These are phyloP conservation scores for Lepidotrigona ventralis DNA, from an alignment of 1,140 invertebrate genomes.

Conservation along the genomic window DNA sequence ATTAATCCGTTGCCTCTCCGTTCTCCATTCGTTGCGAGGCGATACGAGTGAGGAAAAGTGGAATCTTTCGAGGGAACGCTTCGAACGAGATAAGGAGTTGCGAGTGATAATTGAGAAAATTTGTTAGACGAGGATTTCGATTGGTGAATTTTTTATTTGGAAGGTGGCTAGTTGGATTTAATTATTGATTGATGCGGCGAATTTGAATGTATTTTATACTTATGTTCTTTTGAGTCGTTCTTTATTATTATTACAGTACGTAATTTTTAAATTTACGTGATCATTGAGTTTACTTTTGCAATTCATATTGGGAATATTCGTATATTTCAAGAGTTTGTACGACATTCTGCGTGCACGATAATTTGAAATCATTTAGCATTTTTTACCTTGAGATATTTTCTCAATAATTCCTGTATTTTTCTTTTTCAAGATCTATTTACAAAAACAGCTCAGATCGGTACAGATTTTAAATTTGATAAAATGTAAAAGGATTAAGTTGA, in stretches of 20 bases:
- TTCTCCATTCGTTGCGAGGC: conserved; percentile 15
- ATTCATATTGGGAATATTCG: too few species aligned
- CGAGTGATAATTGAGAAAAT: background rate
- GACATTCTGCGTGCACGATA: too few species aligned
- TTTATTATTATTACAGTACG: background rate
- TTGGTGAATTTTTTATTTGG: background rate
- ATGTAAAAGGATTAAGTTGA: background rate
- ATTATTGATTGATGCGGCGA: background rate
- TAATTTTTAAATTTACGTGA: too few species aligned
- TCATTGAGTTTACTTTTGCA: too few species aligned
- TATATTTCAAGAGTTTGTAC: too few species aligned
- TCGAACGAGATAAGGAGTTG: background rate
- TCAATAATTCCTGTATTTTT: too few species aligned
- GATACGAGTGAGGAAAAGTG: conserved; percentile 36
- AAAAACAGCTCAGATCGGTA: too few species aligned
- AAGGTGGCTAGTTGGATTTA: background rate
- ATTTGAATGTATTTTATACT: background rate
- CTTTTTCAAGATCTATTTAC: too few species aligned
- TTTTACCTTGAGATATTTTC: too few species aligned
- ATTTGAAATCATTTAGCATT: too few species aligned
- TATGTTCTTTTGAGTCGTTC: background rate
- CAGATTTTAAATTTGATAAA: background rate
- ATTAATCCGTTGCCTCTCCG: conserved; percentile 57
- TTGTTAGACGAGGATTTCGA: background rate
- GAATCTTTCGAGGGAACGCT: background rate